These are phyloP conservation scores for Bovichtus variegatus DNA, from an alignment of 2,797 vertebrate species.

Conservation along the genomic window DNA sequence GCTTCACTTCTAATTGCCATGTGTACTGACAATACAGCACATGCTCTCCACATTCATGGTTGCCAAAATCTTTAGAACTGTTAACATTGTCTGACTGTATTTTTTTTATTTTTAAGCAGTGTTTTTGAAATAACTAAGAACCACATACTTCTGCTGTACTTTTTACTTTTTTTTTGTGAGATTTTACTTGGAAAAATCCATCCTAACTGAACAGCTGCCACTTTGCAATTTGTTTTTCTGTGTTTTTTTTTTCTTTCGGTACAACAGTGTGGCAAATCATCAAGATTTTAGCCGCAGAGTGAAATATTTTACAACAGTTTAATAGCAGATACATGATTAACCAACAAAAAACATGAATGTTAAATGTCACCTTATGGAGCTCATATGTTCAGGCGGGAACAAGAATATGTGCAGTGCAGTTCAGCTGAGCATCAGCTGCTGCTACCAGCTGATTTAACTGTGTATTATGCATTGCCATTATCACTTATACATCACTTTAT, in stretches of 20 bases:
- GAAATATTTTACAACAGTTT: constrained; percentile 15
- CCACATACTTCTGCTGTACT: background rate
- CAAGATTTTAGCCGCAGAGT: background rate
- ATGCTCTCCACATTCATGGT: constrained; percentile 24
- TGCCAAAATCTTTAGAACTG: constrained; percentile 44
- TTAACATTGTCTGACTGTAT: background rate
- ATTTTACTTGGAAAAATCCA: background rate
- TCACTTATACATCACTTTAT: background rate
- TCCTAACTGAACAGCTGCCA: constrained; percentile 4
- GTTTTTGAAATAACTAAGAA: constrained; percentile 6
- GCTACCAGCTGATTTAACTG: constrained; percentile 21
- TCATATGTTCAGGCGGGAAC: background rate
- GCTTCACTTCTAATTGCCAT: constrained; percentile 79
- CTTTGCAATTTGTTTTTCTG: constrained; percentile 1
- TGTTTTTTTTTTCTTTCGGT: background rate
- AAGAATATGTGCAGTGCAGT: constrained; percentile 3
- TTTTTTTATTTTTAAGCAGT: constrained; percentile 7
- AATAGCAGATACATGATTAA: constrained; percentile 14
- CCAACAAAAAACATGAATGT: constrained; percentile 2
- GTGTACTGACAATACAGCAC: constrained; percentile 53
- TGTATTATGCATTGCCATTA: background rate
- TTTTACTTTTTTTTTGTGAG: constrained; percentile 6
- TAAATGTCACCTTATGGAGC: constrained; percentile 21
- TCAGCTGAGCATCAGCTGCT: constrained; percentile 31
- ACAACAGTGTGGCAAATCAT: background rate